Conservation (phyloP, 2,888 invertebrate genomes). For the Hyposoter dolosus region DNA sequence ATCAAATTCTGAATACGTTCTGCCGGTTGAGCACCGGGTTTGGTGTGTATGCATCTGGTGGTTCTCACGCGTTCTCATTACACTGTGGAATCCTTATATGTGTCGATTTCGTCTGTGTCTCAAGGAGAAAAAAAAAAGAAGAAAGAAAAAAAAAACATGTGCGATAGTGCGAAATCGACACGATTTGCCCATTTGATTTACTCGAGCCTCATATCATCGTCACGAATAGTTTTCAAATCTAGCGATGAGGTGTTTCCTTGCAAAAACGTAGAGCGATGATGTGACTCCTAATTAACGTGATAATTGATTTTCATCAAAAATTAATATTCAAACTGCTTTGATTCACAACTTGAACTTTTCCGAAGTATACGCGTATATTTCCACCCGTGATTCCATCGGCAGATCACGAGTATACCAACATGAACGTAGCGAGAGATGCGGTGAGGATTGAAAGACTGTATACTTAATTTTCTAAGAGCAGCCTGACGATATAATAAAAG, state of each 20-base stretch:
- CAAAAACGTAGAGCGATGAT: no score
- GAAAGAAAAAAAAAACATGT: slow-evolving; percentile 13
- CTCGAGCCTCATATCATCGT: no score
- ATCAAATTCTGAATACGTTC: slow-evolving; percentile 38
- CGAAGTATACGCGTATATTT: no score
- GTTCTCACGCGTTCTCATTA: slow-evolving; percentile 53
- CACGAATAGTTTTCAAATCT: no score
- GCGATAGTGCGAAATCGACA: slow-evolving; percentile 39
- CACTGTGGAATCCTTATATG: neutral
- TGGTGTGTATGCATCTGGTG: slow-evolving; percentile 36
- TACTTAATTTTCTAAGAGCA: neutral
- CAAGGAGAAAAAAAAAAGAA: neutral
- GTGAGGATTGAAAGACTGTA: neutral
- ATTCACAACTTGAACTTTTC: neutral
- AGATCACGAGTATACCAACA: neutral
- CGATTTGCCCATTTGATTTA: slow-evolving; percentile 1
- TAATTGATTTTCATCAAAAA: neutral
- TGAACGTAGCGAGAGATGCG: neutral
- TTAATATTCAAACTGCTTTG: neutral
- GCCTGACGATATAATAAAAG: neutral
- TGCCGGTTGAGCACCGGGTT: neutral
- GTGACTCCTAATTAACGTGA: no score
- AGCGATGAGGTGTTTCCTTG: no score
- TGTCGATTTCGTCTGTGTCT: slow-evolving; percentile 18
- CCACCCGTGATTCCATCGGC: no score